Evolutionary conservation across 2,113 vertebrate genomes (phyloP).

Genomic region (Clinocottus analis): DNA sequence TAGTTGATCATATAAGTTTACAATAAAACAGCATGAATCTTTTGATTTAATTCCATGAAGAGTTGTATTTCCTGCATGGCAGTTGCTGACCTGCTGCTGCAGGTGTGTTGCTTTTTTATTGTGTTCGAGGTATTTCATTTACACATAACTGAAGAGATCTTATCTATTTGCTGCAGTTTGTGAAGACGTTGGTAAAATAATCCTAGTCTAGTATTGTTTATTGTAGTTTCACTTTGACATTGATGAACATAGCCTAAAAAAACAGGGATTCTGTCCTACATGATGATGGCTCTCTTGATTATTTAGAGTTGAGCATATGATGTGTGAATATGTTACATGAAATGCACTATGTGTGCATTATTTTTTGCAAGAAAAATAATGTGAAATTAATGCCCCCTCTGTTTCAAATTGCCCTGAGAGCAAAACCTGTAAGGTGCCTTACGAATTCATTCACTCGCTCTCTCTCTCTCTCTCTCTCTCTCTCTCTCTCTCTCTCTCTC

Average conservation of each 20-base stretch:
- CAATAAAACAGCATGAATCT: neutral
- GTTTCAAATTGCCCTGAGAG: neutral
- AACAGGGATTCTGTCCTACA: neutral
- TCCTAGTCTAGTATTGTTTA: neutral
- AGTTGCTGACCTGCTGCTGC: conserved; percentile 41
- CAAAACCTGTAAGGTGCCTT: too few relatives aligned
- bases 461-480: too few relatives aligned
- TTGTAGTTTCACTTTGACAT: conserved; percentile 26
- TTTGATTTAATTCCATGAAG: neutral
- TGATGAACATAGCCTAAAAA: neutral
- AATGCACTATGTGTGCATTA: conserved; percentile 10
- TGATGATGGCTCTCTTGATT: neutral
- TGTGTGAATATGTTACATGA: neutral
- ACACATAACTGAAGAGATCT: conserved; percentile 39
- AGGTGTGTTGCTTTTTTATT: conserved; percentile 38
- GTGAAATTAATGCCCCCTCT: neutral
- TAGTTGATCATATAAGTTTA: neutral
- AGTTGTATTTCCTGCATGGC: neutral
- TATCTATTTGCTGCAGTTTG: conserved; percentile 33
- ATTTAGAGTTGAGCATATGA: neutral
- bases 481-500: too few relatives aligned
- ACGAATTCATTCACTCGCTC: too few relatives aligned
- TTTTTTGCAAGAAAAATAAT: neutral
- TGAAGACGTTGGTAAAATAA: neutral
- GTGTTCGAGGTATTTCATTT: conserved; percentile 19